Conservation (phyloP, 2,888 invertebrate genomes). For the Drymonia ruficornis region DNA sequence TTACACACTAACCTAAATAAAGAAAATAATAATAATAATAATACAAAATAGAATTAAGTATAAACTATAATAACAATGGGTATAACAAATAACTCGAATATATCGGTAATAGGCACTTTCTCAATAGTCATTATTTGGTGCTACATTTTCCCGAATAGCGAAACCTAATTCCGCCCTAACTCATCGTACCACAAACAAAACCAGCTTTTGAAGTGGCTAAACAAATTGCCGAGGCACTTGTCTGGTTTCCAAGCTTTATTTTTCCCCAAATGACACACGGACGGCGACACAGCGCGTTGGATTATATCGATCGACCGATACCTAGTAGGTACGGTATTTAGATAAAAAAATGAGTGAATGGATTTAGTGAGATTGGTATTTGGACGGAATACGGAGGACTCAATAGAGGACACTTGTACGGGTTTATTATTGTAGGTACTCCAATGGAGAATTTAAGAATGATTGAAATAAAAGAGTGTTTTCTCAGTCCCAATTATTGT, state of each 20-base stretch:
- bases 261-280: conserved; percentile 66
- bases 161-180: conserved; percentile 44
- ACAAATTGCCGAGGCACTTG: conserved; percentile 73
- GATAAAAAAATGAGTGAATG: conserved; percentile 49
- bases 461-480: not conserved
- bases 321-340: conserved; percentile 31
- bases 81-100: too few species aligned
- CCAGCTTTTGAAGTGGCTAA: conserved; percentile 69
- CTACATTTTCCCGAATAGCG: conserved; percentile 7
- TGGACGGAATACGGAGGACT: conserved; percentile 33
- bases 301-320: conserved; percentile 64
- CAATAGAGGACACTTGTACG: conserved; percentile 38
- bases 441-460: not conserved
- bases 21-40: too few species aligned
- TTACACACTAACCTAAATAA: too few species aligned
- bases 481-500: not conserved
- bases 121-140: conserved; percentile 8
- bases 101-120: too few species aligned
- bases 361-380: conserved; percentile 48
- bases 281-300: conserved; percentile 47
- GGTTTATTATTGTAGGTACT: conserved; percentile 30
- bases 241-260: conserved; percentile 67
- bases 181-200: conserved; percentile 32
- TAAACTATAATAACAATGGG: too few species aligned
- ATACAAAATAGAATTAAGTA: too few species aligned